Evolutionary conservation across 1,140 invertebrate species (phyloP).

Genomic region (Caenorhabditis brenneri): DNA sequence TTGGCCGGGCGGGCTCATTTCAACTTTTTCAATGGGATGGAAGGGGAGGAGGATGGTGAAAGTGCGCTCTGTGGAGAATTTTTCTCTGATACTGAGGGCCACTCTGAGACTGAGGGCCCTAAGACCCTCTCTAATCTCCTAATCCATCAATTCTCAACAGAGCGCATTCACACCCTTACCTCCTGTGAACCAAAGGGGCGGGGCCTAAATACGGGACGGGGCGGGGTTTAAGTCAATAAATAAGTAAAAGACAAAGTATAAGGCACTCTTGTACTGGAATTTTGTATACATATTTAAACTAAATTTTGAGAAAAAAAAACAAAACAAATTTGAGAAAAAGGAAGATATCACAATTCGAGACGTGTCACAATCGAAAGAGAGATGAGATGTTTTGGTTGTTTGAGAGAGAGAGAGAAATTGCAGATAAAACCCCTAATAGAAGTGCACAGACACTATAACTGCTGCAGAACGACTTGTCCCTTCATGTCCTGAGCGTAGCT

Average conservation of each 20-base stretch:
- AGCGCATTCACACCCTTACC: too few species aligned
- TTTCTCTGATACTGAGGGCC: too few species aligned
- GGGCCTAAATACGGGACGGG: too few species aligned
- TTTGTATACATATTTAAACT: too few species aligned
- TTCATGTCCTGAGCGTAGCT: constrained; percentile 65
- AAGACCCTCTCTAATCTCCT: too few species aligned
- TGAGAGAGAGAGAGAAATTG: not conserved
- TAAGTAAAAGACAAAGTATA: not conserved
- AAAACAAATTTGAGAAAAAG: too few species aligned
- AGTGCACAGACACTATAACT: constrained; percentile 54
- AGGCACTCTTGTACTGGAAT: not conserved
- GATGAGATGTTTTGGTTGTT: not conserved
- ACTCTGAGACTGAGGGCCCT: too few species aligned
- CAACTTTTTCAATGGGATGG: not conserved
- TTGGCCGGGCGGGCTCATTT: not conserved
- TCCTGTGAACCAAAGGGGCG: not conserved
- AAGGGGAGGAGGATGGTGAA: too few species aligned
- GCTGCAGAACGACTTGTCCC: constrained; percentile 68
- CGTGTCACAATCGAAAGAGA: constrained; percentile 22
- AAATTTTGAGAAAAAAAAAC: too few species aligned
- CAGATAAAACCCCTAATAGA: not conserved
- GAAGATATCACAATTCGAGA: constrained; percentile 40
- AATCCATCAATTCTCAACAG: too few species aligned
- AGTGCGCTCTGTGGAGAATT: not conserved
- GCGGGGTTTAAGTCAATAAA: not conserved